phyloP scores from a whole-genome alignment of 2,888 invertebrate genomes.

The Cephus pygmeus region DNA sequence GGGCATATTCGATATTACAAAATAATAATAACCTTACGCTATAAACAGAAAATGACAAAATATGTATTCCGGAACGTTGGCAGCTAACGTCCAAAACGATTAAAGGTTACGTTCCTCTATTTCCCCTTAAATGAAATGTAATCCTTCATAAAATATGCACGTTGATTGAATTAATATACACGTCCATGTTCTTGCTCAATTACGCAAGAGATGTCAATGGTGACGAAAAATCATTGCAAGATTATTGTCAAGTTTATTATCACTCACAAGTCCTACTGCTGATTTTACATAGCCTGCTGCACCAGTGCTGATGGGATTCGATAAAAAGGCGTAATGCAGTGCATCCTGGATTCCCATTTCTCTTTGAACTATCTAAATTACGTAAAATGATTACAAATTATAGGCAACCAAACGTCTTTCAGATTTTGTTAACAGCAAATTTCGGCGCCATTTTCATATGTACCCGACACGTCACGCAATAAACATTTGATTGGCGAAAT shows the following conservation, averaged over 20 bases:
- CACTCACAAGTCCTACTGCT: conserved; percentile 43
- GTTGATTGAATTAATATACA: background rate
- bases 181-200: background rate
- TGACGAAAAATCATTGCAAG: background rate
- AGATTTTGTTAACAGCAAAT: background rate
- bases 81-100: background rate
- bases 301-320: conserved; percentile 45
- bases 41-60: background rate
- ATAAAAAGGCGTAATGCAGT: conserved; percentile 44
- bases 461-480: background rate
- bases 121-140: background rate
- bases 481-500: background rate
- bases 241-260: conserved; percentile 2
- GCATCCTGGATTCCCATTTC: conserved; percentile 47
- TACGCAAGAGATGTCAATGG: background rate
- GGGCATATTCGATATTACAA: background rate
- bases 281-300: conserved; percentile 42
- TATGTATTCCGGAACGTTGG: background rate
- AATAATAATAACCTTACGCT: background rate
- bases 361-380: background rate
- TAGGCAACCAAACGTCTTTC: background rate
- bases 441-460: background rate
- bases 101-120: background rate
- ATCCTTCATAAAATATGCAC: background rate
- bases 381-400: background rate